Conservation (phyloP, 2,888 invertebrate species). For the Zhuqinia jingwanae region DNA sequence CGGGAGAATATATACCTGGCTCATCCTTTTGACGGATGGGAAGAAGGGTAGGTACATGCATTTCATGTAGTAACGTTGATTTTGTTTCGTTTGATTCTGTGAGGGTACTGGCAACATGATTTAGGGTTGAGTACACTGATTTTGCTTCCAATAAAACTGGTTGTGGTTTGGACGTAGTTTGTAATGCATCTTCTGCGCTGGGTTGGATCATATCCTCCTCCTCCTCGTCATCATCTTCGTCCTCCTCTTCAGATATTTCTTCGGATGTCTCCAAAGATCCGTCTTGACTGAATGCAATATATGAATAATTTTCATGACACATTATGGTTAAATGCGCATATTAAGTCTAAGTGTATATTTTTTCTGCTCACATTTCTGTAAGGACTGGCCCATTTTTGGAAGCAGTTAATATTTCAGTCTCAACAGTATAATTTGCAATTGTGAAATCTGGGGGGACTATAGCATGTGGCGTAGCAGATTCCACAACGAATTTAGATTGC, state of each 20-base stretch:
- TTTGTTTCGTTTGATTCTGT: not conserved
- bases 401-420: not conserved
- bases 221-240: slow-evolving; percentile 46
- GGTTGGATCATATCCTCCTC: slow-evolving; percentile 5
- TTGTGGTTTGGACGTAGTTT: not conserved
- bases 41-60: not conserved
- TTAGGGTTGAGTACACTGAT: not conserved
- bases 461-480: not conserved
- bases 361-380: slow-evolving; percentile 8
- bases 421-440: not conserved
- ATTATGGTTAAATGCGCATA: not conserved
- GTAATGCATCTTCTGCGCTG: not conserved
- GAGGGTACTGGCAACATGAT: not conserved
- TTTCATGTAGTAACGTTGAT: not conserved
- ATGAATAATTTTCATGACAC: too few relatives aligned
- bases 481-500: not conserved
- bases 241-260: slow-evolving; percentile 52
- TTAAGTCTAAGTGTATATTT: not conserved
- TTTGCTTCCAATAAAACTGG: slow-evolving; percentile 43
- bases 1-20: slow-evolving; percentile 33
- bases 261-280: slow-evolving; percentile 52
- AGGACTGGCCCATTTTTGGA: not conserved
- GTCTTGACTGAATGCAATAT: slow-evolving; percentile 4
- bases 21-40: slow-evolving; percentile 63
- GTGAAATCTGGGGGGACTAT: not conserved